Evolutionary conservation across 1,140 invertebrate genomes (phyloP).

Genomic region (Drosophila sproati): DNA sequence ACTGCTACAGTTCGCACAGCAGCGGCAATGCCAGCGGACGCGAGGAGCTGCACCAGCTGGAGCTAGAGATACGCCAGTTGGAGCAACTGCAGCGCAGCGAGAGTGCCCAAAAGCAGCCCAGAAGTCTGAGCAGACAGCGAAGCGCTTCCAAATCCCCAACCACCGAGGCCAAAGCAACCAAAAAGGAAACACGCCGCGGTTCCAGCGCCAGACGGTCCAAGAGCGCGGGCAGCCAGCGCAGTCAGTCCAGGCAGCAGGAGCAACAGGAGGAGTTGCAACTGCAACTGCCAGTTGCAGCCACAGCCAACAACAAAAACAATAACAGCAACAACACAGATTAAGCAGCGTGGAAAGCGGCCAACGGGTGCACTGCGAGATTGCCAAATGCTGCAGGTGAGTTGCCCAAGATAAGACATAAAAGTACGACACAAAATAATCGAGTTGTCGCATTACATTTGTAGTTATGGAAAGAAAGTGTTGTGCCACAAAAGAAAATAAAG

Average conservation of each 20-base stretch:
- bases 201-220: slow-evolving; percentile 64
- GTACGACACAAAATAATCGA: not conserved
- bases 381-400: slow-evolving; percentile 67
- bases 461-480: no score
- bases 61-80: slow-evolving; percentile 53
- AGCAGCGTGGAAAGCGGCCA: slow-evolving; percentile 10
- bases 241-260: slow-evolving; percentile 29
- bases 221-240: slow-evolving; percentile 62
- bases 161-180: slow-evolving; percentile 30
- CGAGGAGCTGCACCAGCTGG: slow-evolving; percentile 51
- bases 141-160: slow-evolving; percentile 61
- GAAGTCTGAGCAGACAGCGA: slow-evolving; percentile 28
- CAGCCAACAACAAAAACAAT: not conserved
- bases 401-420: no score
- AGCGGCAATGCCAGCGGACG: slow-evolving; percentile 50
- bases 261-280: not conserved
- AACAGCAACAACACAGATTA: slow-evolving; percentile 6
- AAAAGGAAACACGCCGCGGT: slow-evolving; percentile 26
- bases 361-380: slow-evolving; percentile 58
- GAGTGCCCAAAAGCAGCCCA: slow-evolving; percentile 32
- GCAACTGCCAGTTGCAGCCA: no score
- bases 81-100: slow-evolving; percentile 62
- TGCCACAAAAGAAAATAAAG: no score
- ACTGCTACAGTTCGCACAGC: slow-evolving; percentile 78
- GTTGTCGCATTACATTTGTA: not conserved